These are phyloP conservation scores for Antheraea pernyi DNA, from an alignment of 1,140 invertebrate genomes.

Conservation along the genomic window DNA sequence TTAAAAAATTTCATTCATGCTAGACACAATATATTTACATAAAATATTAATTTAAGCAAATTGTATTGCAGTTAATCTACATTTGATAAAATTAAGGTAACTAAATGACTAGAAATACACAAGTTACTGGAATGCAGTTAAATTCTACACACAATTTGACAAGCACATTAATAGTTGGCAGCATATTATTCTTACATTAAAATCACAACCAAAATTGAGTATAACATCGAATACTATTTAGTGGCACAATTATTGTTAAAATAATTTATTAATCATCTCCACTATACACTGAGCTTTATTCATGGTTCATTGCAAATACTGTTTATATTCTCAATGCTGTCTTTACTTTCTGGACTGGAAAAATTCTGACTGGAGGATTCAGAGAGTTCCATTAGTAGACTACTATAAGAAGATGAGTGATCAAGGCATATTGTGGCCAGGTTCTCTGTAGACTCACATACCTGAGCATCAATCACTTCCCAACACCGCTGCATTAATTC, in stretches of 20 bases:
- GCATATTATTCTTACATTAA: constrained; percentile 32
- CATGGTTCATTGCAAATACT: constrained; percentile 44
- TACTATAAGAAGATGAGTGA: constrained; percentile 67
- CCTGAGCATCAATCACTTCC: constrained; percentile 97
- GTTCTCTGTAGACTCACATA: constrained; percentile 78
- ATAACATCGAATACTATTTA: constrained; percentile 25
- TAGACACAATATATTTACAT: constrained; percentile 37
- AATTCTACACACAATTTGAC: constrained; percentile 13
- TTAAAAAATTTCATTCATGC: constrained; percentile 48
- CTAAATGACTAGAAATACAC: constrained; percentile 32
- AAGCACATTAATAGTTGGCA: neutral
- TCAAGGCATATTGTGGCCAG: constrained; percentile 61
- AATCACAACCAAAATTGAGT: constrained; percentile 66
- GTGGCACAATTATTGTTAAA: constrained; percentile 31
- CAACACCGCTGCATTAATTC: constrained; percentile 96
- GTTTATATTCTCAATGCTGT: constrained; percentile 55
- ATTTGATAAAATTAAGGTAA: constrained; percentile 18
- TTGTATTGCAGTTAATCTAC: constrained; percentile 71
- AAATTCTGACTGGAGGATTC: constrained; percentile 62
- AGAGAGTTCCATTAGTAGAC: constrained; percentile 63
- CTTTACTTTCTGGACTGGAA: constrained; percentile 63
- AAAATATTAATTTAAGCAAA: constrained; percentile 51
- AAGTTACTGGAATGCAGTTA: constrained; percentile 22
- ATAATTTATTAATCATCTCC: constrained; percentile 4
- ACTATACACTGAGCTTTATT: neutral